These are phyloP conservation scores for Hirudo medicinalis DNA, from an alignment of 1,140 invertebrate genomes.

Conservation along the genomic window DNA sequence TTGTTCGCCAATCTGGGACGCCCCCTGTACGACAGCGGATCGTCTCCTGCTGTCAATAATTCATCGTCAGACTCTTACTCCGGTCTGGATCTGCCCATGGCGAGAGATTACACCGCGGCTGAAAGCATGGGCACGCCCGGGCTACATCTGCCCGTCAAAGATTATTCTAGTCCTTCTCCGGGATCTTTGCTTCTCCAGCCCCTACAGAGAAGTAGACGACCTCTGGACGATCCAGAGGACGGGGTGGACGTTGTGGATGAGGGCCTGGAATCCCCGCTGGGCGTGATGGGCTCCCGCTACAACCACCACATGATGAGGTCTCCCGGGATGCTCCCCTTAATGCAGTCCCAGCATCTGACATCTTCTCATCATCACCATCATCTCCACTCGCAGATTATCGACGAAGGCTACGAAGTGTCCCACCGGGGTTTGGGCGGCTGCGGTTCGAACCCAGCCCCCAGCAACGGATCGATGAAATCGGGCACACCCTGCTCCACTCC, in stretches of 20 bases:
- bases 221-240: neutral
- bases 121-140: neutral
- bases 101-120: neutral
- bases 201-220: neutral
- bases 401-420: slow-evolving; percentile 1
- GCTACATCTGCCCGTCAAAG: neutral
- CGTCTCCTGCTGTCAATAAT: neutral
- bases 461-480: no score
- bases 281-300: neutral
- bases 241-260: neutral
- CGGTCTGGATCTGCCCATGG: neutral
- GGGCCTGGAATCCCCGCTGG: neutral
- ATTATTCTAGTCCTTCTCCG: slow-evolving; percentile 5
- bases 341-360: neutral
- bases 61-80: neutral
- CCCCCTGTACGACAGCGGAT: neutral
- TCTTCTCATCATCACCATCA: slow-evolving; percentile 9
- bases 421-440: neutral
- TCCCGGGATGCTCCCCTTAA: neutral
- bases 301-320: neutral
- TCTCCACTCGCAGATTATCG: neutral
- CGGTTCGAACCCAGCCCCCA: neutral
- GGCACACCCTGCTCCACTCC: no score
- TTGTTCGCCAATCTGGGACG: neutral
- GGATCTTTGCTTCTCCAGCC: neutral